Evolutionary conservation across 2,797 vertebrate genomes (phyloP).

Genomic region (Spea hammondii): DNA sequence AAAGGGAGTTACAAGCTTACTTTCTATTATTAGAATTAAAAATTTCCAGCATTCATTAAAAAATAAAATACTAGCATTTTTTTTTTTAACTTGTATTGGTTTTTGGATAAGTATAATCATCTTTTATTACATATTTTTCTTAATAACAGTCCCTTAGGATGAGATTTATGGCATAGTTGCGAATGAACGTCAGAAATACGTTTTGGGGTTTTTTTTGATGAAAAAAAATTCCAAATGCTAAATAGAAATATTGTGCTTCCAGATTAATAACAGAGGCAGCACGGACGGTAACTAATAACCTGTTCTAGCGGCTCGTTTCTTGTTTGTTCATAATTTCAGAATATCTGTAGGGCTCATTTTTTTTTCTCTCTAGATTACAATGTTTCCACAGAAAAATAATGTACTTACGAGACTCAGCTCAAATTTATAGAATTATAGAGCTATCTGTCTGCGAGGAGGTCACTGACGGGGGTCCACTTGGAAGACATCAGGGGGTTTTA

Average conservation of each 20-base stretch:
- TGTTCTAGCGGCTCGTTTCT: neutral
- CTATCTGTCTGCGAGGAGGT: too few species aligned
- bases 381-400: neutral
- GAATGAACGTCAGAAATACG: neutral
- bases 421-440: neutral
- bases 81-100: neutral
- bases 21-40: too few species aligned
- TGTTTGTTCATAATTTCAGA: slow-evolving; percentile 1
- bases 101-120: neutral
- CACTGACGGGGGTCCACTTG: too few species aligned
- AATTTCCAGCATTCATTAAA: too few species aligned
- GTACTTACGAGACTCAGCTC: neutral
- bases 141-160: neutral
- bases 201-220: neutral
- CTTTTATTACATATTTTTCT: neutral
- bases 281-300: slow-evolving; percentile 5
- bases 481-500: too few species aligned
- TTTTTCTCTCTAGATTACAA: neutral
- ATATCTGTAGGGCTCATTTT: neutral
- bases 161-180: neutral
- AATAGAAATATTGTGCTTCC: neutral
- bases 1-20: too few species aligned
- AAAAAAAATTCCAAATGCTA: neutral
- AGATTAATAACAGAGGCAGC: neutral
- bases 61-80: neutral